A percentile compares a stretch with the other conserved stretches of the same genome.
phyloP scores from a whole-genome alignment of 2,113 vertebrate genomes.

The Pantherophis guttatus region DNA sequence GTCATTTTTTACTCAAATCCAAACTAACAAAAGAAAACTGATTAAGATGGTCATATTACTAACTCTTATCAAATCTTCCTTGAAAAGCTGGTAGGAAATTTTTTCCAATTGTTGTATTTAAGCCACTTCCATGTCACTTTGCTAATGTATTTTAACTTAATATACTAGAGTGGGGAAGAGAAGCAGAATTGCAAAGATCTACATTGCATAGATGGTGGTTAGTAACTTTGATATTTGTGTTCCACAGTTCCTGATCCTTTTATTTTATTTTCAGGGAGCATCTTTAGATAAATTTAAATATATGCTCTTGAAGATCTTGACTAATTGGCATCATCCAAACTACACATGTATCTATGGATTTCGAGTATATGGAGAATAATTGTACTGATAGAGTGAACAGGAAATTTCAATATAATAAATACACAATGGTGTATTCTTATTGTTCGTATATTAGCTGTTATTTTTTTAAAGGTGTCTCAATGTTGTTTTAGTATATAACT shows the following conservation, averaged over 20 bases:
- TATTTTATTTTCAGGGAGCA: constrained; percentile 9
- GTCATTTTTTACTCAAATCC: neutral
- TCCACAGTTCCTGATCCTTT: neutral
- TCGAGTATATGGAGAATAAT: neutral
- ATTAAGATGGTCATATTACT: neutral
- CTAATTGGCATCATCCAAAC: neutral
- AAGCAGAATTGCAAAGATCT: neutral
- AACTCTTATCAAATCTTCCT: neutral
- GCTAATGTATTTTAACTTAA: neutral
- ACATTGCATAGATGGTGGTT: neutral
- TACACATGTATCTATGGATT: neutral
- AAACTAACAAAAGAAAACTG: neutral
- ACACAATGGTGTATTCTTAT: neutral
- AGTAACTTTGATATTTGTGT: neutral
- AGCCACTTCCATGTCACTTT: neutral
- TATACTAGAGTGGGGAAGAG: neutral
- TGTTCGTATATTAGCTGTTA: neutral
- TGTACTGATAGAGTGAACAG: neutral
- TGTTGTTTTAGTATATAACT: neutral
- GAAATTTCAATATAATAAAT: constrained; percentile 13
- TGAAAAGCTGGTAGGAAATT: neutral
- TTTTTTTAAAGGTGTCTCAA: neutral
- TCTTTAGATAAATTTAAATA: constrained; percentile 1
- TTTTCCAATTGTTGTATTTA: neutral
- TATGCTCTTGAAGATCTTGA: constrained; percentile 3